Evolutionary conservation across 2,888 invertebrate species (phyloP).

Genomic region (Tubulanus polymorphus): DNA sequence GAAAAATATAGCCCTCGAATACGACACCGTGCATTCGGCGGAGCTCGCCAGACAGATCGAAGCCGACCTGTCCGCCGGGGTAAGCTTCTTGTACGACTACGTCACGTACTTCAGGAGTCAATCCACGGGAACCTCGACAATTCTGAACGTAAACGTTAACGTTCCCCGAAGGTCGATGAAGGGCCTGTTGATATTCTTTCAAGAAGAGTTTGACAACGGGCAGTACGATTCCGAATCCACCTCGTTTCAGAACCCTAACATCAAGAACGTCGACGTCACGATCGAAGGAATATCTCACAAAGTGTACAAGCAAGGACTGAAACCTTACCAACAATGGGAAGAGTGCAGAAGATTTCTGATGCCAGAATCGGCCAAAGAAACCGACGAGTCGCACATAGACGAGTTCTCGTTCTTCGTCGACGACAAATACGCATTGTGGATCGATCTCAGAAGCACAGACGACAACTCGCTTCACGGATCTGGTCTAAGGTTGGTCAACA

Average conservation of each 20-base stretch:
- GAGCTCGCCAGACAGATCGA: conserved; percentile 9
- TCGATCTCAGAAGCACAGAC: conserved; percentile 7
- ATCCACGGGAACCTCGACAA: background rate
- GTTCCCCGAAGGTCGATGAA: background rate
- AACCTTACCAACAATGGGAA: conserved; percentile 22
- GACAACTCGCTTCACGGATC: conserved; percentile 13
- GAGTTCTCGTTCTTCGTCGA: conserved; percentile 13
- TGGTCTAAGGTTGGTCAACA: conserved; percentile 1
- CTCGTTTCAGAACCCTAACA: conserved; percentile 9
- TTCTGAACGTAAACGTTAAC: background rate
- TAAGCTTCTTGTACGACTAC: background rate
- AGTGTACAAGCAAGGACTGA: conserved; percentile 22
- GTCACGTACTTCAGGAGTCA: background rate
- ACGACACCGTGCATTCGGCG: background rate
- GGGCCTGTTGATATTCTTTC: conserved; percentile 7
- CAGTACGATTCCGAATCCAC: background rate
- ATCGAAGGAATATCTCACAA: conserved; percentile 5
- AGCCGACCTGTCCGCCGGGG: background rate
- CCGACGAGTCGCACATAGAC: conserved; percentile 12
- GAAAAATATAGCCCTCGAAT: conserved; percentile 8
- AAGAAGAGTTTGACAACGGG: conserved; percentile 1
- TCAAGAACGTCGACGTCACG: conserved; percentile 5
- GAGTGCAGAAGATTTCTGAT: conserved; percentile 18
- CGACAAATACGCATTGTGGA: conserved; percentile 11
- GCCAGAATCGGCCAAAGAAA: conserved; percentile 5